These are phyloP conservation scores for Festucalex cinctus DNA, from an alignment of 2,113 vertebrate species.

Conservation along the genomic window DNA sequence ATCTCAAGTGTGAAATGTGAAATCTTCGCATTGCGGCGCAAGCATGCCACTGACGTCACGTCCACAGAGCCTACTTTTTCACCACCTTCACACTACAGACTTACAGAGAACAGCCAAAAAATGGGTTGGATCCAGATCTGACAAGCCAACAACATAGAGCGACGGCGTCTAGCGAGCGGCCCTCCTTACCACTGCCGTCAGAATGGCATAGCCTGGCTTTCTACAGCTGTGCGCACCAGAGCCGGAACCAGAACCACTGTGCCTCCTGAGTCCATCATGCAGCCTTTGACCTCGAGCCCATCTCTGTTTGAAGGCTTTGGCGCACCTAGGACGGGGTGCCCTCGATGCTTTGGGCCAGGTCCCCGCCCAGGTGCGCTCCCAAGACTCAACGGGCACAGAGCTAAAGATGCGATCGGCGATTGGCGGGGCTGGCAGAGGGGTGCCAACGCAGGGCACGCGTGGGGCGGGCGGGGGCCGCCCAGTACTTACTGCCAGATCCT, in stretches of 20 bases:
- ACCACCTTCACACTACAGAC: constrained; percentile 67
- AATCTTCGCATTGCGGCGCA: constrained; percentile 55
- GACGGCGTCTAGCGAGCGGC: constrained; percentile 50
- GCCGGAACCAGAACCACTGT: constrained; percentile 69
- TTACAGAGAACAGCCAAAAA: constrained; percentile 66
- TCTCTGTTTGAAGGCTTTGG: constrained; percentile 63
- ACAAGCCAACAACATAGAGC: constrained; percentile 68
- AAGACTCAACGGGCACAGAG: constrained; percentile 64
- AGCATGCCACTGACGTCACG: constrained; percentile 73
- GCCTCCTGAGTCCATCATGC: constrained; percentile 72
- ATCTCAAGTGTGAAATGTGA: constrained; percentile 42
- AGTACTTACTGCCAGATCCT: constrained; percentile 99
- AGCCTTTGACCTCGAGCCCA: constrained; percentile 70
- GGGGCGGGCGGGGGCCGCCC: constrained; percentile 60
- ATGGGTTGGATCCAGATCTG: constrained; percentile 61
- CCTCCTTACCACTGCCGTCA: constrained; percentile 68
- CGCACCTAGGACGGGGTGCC: constrained; percentile 59
- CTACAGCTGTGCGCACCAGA: constrained; percentile 61
- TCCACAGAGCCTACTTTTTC: constrained; percentile 53
- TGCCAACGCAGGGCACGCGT: constrained; percentile 74
- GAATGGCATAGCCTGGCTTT: constrained; percentile 65
- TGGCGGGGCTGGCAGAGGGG: constrained; percentile 61
- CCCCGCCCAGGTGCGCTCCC: constrained; percentile 60
- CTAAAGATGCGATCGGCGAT: constrained; percentile 74
- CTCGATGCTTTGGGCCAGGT: constrained; percentile 52